Percentiles rank a stretch among this genome's conserved stretches.
phyloP scores from a whole-genome alignment of 37 sponge, comb jelly and placozoan species.

The Halisarca cf. caerulea region DNA sequence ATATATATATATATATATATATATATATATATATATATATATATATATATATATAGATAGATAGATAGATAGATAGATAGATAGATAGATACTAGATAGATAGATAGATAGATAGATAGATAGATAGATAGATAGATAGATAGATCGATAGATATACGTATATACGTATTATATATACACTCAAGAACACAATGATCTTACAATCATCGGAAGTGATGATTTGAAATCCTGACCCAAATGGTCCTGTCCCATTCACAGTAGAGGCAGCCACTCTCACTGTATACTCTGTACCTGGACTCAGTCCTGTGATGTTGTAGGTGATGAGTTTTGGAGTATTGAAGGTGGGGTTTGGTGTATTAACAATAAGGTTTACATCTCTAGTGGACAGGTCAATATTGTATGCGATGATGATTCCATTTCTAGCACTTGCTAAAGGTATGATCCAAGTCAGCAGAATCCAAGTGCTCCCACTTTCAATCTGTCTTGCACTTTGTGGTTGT shows the following conservation, averaged over 20 bases:
- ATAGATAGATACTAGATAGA: too few relatives aligned
- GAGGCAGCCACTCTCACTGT: neutral
- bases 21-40: too few relatives aligned
- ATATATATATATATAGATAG: too few relatives aligned
- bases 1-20: too few relatives aligned
- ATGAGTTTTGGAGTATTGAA: neutral
- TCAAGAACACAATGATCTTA: too few relatives aligned
- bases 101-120: too few relatives aligned
- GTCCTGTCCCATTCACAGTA: neutral
- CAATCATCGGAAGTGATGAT: too few relatives aligned
- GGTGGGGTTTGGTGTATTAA: neutral
- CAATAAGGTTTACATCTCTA: neutral
- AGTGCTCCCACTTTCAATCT: neutral
- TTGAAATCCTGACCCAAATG: neutral
- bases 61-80: too few relatives aligned
- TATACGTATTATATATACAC: too few relatives aligned
- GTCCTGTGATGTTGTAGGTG: neutral
- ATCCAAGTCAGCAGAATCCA: neutral
- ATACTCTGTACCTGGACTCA: neutral
- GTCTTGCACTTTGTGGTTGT: neutral
- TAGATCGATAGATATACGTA: too few relatives aligned
- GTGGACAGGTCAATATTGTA: neutral
- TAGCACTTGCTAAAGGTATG: neutral
- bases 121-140: too few relatives aligned
- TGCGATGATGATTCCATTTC: neutral